A percentile compares a stretch with the other conserved stretches of the same genome.
Evolutionary conservation across 2,888 invertebrate genomes (phyloP).

Genomic region (Ommatoiulus sabulosus): DNA sequence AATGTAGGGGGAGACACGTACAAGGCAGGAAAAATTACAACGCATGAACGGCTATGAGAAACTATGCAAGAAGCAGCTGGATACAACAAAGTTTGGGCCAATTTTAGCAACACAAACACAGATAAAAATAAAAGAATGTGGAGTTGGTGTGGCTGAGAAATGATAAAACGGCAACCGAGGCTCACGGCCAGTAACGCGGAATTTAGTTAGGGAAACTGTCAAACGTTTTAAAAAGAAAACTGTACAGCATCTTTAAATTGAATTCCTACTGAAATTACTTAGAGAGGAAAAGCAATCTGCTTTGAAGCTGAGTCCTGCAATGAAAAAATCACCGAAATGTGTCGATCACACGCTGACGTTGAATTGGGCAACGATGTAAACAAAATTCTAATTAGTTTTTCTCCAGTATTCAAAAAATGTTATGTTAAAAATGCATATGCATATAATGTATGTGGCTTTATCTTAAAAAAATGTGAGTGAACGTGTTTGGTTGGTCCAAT

Average conservation of each 20-base stretch:
- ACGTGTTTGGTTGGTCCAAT: too few relatives aligned
- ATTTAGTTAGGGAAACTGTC: slow-evolving; percentile 20
- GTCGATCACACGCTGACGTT: not conserved
- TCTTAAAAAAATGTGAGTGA: too few relatives aligned
- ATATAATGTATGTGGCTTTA: too few relatives aligned
- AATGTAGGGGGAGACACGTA: slow-evolving; percentile 23
- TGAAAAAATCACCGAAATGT: not conserved
- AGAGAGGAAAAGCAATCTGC: not conserved
- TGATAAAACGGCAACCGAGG: slow-evolving; percentile 13
- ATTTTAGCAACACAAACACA: slow-evolving; percentile 50
- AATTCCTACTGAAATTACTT: not conserved
- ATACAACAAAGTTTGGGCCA: slow-evolving; percentile 42
- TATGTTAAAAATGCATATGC: too few relatives aligned
- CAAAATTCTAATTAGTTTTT: not conserved
- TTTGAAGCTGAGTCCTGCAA: not conserved
- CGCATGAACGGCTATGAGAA: not conserved
- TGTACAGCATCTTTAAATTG: not conserved
- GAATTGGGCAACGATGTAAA: not conserved
- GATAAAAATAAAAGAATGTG: slow-evolving; percentile 51
- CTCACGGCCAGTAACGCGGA: not conserved
- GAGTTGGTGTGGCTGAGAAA: not conserved
- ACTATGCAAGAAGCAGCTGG: slow-evolving; percentile 15
- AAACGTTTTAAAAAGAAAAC: not conserved
- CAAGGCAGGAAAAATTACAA: not conserved
- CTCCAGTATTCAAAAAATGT: not conserved